Conservation (phyloP, 2,888 invertebrate species). For the Andrena flavipes region DNA sequence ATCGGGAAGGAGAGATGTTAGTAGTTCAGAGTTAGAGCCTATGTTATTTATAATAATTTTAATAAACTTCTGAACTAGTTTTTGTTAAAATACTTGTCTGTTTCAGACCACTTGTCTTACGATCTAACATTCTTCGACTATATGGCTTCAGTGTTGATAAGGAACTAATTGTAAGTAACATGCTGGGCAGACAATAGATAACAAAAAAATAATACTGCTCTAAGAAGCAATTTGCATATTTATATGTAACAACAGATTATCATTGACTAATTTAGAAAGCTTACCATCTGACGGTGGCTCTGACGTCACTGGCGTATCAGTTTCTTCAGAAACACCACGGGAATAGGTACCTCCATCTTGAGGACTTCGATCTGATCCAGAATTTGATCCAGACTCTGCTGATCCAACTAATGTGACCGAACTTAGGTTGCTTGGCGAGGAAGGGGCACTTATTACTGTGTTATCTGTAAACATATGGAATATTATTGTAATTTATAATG, state of each 20-base stretch:
- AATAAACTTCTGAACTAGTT: too few relatives aligned
- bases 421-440: slow-evolving; percentile 91
- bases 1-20: too few relatives aligned
- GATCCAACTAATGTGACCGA: slow-evolving; percentile 90
- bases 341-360: slow-evolving; percentile 73
- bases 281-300: slow-evolving; percentile 74
- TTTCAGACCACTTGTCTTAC: too few relatives aligned
- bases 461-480: slow-evolving; percentile 78
- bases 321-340: slow-evolving; percentile 75
- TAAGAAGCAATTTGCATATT: too few relatives aligned
- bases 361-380: slow-evolving; percentile 81
- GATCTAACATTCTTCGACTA: too few relatives aligned
- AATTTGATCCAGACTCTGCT: slow-evolving; percentile 85
- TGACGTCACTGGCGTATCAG: slow-evolving; percentile 72
- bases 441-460: slow-evolving; percentile 87
- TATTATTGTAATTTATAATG: background rate
- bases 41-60: too few relatives aligned
- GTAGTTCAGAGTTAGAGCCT: too few relatives aligned
- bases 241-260: background rate
- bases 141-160: too few relatives aligned
- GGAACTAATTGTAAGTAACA: too few relatives aligned
- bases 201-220: too few relatives aligned
- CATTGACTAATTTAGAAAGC: background rate
- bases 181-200: too few relatives aligned
- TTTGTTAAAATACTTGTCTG: too few relatives aligned